These are phyloP conservation scores for Hermodice carunculata DNA, from an alignment of 2,888 invertebrate genomes.

Conservation along the genomic window DNA sequence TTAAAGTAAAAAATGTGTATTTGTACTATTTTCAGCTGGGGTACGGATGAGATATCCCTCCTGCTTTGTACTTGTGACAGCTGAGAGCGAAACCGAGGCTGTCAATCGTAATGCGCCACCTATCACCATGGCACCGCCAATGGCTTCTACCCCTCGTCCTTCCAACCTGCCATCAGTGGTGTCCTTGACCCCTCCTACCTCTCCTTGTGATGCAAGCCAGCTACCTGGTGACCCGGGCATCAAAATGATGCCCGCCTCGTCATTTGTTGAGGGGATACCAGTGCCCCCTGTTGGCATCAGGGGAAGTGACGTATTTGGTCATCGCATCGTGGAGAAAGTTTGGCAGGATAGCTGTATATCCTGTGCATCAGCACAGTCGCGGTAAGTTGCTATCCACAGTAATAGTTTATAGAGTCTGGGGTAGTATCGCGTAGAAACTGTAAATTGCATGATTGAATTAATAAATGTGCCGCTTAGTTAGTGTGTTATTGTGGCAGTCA, in stretches of 20 bases:
- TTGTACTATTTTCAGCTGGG: constrained; percentile 80
- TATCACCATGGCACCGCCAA: neutral
- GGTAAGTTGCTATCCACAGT: too few relatives aligned
- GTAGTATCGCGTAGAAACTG: too few relatives aligned
- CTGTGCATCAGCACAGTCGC: constrained; percentile 45
- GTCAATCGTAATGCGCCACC: neutral
- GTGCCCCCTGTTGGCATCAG: neutral
- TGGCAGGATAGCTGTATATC: constrained; percentile 80
- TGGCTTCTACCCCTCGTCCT: constrained; percentile 34
- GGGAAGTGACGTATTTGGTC: constrained; percentile 36
- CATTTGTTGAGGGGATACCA: neutral
- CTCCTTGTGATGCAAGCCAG: constrained; percentile 56
- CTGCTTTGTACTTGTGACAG: constrained; percentile 85
- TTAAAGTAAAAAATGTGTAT: too few relatives aligned
- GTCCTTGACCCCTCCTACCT: constrained; percentile 60
- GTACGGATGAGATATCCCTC: constrained; percentile 96
- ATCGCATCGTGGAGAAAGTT: constrained; percentile 68
- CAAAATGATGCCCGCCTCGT: constrained; percentile 37
- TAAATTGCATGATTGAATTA: too few relatives aligned
- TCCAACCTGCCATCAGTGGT: constrained; percentile 33
- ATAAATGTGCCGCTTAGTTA: too few relatives aligned
- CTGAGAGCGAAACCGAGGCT: constrained; percentile 59
- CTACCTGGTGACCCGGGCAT: constrained; percentile 38
- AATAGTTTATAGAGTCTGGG: too few relatives aligned
- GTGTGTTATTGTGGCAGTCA: too few relatives aligned